Conservation (phyloP, 2,113 vertebrate genomes). For the Neolamprologus toae region DNA sequence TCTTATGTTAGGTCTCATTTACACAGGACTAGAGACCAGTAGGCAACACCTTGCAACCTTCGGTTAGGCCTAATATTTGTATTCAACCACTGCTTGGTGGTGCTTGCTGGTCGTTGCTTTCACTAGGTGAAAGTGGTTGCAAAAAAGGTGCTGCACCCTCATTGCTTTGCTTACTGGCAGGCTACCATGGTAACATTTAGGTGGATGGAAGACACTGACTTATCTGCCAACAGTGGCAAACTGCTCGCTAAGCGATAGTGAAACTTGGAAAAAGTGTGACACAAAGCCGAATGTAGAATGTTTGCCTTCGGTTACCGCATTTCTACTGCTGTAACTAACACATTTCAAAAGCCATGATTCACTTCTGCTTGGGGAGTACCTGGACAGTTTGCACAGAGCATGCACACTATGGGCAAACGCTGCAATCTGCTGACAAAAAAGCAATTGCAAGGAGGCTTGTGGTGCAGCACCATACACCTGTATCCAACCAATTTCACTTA, state of each 20-base stretch:
- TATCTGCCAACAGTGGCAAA: neutral
- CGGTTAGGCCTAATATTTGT: neutral
- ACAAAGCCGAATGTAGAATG: neutral
- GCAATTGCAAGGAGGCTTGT: neutral
- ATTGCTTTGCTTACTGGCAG: neutral
- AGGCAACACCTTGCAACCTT: neutral
- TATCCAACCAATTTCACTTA: neutral
- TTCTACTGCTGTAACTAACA: neutral
- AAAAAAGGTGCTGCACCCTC: neutral
- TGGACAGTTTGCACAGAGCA: neutral
- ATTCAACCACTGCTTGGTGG: neutral
- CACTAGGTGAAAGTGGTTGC: neutral
- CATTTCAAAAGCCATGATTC: neutral
- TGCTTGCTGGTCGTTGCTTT: neutral
- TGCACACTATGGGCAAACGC: neutral
- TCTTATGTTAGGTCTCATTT: neutral
- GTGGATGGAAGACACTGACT: neutral
- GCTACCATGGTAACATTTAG: neutral
- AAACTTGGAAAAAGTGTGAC: neutral
- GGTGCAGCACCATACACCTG: neutral
- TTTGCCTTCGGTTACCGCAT: accelerated
- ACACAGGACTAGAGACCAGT: neutral
- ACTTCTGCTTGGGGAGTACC: neutral
- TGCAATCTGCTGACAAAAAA: neutral
- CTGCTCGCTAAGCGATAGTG: accelerated